phyloP scores from a whole-genome alignment of 1,140 invertebrate genomes.

The Bicyclus anynana region DNA sequence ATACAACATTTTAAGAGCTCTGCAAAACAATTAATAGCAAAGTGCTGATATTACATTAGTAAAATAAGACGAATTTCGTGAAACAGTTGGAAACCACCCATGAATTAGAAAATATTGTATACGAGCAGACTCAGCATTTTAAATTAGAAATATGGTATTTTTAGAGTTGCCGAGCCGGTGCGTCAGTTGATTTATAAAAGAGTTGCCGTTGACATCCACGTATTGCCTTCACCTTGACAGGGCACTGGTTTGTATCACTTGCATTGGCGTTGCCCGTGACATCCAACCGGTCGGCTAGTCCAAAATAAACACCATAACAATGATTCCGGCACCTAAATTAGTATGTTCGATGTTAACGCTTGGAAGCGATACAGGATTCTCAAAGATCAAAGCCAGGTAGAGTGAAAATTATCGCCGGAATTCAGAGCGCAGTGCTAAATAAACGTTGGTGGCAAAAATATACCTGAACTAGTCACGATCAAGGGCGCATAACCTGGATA shows the following conservation, averaged over 20 bases:
- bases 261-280: constrained; percentile 61
- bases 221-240: constrained; percentile 68
- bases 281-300: constrained; percentile 40
- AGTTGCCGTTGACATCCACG: constrained; percentile 47
- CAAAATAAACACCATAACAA: constrained; percentile 65
- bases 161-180: constrained; percentile 40
- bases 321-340: constrained; percentile 37
- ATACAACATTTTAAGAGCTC: neutral
- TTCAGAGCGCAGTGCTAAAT: constrained; percentile 42
- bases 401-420: constrained; percentile 38
- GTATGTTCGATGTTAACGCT: constrained; percentile 30
- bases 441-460: constrained; percentile 53
- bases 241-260: constrained; percentile 54
- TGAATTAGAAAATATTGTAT: constrained; percentile 37
- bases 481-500: constrained; percentile 37
- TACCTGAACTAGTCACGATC: constrained; percentile 47
- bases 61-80: constrained; percentile 16
- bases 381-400: constrained; percentile 41
- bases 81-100: constrained; percentile 27
- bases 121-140: constrained; percentile 34
- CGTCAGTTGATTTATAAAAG: constrained; percentile 63
- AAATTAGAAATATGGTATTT: constrained; percentile 46
- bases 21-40: constrained; percentile 14
- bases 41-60: constrained; percentile 3
- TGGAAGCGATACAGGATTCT: constrained; percentile 29